These are phyloP conservation scores for Gonocerus acuteangulatus DNA, from an alignment of 2,888 invertebrate species.

Conservation along the genomic window DNA sequence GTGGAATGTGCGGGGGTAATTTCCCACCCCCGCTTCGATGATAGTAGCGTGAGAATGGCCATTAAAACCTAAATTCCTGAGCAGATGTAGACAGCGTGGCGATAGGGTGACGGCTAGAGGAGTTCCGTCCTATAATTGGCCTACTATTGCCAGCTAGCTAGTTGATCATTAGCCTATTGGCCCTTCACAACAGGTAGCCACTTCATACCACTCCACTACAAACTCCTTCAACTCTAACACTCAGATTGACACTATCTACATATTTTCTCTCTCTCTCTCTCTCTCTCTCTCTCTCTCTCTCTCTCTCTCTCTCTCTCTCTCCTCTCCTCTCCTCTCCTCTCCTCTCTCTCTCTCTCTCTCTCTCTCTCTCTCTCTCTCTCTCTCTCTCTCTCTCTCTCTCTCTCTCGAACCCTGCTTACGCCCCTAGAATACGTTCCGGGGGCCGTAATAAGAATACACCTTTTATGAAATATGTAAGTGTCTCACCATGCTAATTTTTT, in stretches of 20 bases:
- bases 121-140: no score
- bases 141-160: background rate
- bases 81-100: no score
- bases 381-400: background rate
- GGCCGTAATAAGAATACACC: no score
- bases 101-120: no score
- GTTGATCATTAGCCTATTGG: constrained; percentile 5
- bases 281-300: background rate
- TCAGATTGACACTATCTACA: background rate
- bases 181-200: constrained; percentile 18
- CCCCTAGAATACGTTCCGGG: no score
- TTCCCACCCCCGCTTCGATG: no score
- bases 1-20: no score
- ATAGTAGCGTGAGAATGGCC: no score
- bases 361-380: constrained; percentile 3
- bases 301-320: background rate
- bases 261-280: background rate
- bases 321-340: background rate
- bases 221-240: background rate
- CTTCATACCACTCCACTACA: constrained; percentile 3
- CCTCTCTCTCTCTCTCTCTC: constrained; percentile 3
- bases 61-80: no score
- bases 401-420: background rate
- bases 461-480: no score
- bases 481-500: no score